These are phyloP conservation scores for Cyaniris semiargus DNA, from an alignment of 2,888 invertebrate genomes.

Conservation along the genomic window DNA sequence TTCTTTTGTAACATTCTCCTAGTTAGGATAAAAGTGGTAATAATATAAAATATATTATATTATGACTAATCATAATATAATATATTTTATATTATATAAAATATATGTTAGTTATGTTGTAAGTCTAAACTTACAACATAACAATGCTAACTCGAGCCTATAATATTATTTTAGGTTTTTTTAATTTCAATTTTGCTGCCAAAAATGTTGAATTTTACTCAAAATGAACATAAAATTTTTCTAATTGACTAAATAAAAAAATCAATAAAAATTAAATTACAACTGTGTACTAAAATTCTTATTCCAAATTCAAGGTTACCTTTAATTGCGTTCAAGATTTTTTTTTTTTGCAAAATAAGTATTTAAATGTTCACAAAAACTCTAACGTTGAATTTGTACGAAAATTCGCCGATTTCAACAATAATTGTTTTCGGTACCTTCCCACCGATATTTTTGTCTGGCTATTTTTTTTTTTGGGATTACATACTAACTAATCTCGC, in stretches of 20 bases:
- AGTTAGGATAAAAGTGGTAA: neutral
- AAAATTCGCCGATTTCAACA: too few species aligned
- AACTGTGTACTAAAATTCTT: neutral
- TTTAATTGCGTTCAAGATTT: neutral
- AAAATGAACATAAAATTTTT: neutral
- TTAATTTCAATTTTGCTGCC: neutral
- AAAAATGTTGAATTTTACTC: neutral
- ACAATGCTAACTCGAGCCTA: neutral
- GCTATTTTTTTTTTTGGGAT: too few species aligned
- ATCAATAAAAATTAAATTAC: neutral
- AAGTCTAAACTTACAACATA: neutral
- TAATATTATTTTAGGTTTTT: neutral
- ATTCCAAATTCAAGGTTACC: constrained; percentile 4
- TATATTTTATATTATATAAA: too few species aligned
- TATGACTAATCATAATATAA: too few species aligned
- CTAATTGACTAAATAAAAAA: neutral
- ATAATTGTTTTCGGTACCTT: too few species aligned
- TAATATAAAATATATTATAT: too few species aligned
- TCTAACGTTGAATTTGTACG: too few species aligned
- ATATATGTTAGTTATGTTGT: too few species aligned
- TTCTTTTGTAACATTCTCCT: neutral
- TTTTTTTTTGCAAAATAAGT: constrained; percentile 35
- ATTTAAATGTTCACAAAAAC: constrained; percentile 8
- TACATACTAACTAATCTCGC: too few species aligned
- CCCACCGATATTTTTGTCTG: too few species aligned